Base-by-base conservation (phyloP, 1,140 invertebrate genomes). In the Schlechtendalia chinensis region DNA sequence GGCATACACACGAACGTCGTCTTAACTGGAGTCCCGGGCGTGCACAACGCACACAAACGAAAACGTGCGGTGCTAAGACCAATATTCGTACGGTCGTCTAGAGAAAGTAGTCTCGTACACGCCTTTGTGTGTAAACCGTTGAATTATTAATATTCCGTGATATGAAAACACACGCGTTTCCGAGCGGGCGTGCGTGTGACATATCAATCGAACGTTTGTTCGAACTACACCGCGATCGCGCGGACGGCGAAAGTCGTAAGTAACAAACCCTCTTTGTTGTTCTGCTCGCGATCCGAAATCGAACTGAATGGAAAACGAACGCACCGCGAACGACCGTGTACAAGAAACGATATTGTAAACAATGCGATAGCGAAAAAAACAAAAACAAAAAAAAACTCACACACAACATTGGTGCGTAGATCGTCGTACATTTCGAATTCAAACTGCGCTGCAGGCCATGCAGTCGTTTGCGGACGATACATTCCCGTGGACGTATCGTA, bases 111-210 rank as follows among this genome's bases (percentile, higher is more conserved):
- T 24, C 39, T 24, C 53, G 16, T 58, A 24, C 22, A 19, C 32
- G 16, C 65, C 45, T 69, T 47, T 69, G 65, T 69, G 29, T 6
- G 69, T 29, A 29, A 29, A 72, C 47, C 50, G 69, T 72, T 72
- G 69, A 72, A 72, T 72, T 72, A 72, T 72, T 72, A 72, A 72
- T 72, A 72, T 72, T 72, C 29, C 69, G 69, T 72, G 69, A 72
- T 72, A 53, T 54, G 50, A 72, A 53, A 72, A 53, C 29, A 14
- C 50, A 29, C 69, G 17, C 50, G 50, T 67, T 67, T 14, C 10
- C 16, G 8, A 3, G 32, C 3, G 1, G 47, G 24, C 8, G 45
- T 53, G 32, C 32, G 32, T 29, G 50, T 50, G 69, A 72, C 24
- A 72, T 54, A 72, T 72, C 69, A 72, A 72, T 72, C 69, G 69